phyloP scores from a whole-genome alignment of 2,888 invertebrate species.

The Tetheella fluctuosa region DNA sequence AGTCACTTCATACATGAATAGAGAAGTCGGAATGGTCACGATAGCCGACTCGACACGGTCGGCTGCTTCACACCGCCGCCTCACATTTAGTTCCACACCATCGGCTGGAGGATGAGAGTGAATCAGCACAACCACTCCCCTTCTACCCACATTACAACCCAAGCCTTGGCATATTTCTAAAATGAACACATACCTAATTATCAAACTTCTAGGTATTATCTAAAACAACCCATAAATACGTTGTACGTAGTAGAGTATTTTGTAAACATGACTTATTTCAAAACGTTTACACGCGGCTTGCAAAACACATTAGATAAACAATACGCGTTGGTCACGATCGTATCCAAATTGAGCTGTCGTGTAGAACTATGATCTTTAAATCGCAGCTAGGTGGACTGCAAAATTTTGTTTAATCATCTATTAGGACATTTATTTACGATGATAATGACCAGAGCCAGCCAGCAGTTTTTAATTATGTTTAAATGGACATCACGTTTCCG shows the following conservation, averaged over 20 bases:
- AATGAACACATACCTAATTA: slow-evolving; percentile 14
- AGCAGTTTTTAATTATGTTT: not conserved
- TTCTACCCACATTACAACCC: slow-evolving; percentile 29
- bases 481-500: not conserved
- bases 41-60: slow-evolving; percentile 58
- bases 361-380: slow-evolving; percentile 5
- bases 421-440: not conserved
- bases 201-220: not conserved
- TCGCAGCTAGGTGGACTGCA: not conserved
- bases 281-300: slow-evolving; percentile 12
- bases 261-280: slow-evolving; percentile 9
- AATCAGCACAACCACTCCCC: slow-evolving; percentile 59
- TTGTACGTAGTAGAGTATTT: slow-evolving; percentile 5
- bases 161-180: slow-evolving; percentile 19
- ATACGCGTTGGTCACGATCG: slow-evolving; percentile 13
- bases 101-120: slow-evolving; percentile 70
- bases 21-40: slow-evolving; percentile 59
- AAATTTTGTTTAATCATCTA: not conserved
- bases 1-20: slow-evolving; percentile 43
- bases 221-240: not conserved
- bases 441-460: not conserved
- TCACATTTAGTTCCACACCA: slow-evolving; percentile 61
- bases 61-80: slow-evolving; percentile 45
- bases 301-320: slow-evolving; percentile 14
- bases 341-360: slow-evolving; percentile 13